These are phyloP conservation scores for Takifugu rubripes DNA, from an alignment of 2,797 vertebrate genomes.

Conservation along the genomic window DNA sequence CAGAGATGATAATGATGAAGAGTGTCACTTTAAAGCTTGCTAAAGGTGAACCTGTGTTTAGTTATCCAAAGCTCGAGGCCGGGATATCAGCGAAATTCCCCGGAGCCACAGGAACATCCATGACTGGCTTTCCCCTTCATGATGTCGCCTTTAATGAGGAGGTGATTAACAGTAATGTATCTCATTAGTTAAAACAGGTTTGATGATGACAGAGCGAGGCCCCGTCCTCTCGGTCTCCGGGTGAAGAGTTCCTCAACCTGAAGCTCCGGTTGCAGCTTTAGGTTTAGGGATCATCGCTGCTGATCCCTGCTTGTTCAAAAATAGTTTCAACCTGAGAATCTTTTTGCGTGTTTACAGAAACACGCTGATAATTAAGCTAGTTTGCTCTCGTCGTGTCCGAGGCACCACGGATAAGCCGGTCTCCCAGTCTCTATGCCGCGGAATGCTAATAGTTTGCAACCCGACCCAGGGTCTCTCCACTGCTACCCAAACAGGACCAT, in stretches of 20 bases:
- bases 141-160: constrained; percentile 58
- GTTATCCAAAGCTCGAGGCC: constrained; percentile 3
- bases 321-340: too few relatives aligned
- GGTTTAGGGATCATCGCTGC: too few relatives aligned
- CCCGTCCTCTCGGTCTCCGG: too few relatives aligned
- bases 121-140: constrained; percentile 44
- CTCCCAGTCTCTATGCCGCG: constrained; percentile 40
- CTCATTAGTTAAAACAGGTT: constrained; percentile 71
- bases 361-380: too few relatives aligned
- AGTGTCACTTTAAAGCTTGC: constrained; percentile 18
- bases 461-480: constrained; percentile 56
- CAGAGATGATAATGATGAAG: constrained; percentile 12
- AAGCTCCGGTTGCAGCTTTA: too few relatives aligned
- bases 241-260: too few relatives aligned
- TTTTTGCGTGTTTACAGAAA: too few relatives aligned
- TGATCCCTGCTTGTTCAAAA: too few relatives aligned
- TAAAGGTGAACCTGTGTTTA: constrained; percentile 6
- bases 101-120: constrained; percentile 13
- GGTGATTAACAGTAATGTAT: constrained; percentile 70
- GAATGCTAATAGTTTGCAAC: constrained; percentile 79
- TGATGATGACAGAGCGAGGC: constrained; percentile 39
- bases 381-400: neutral
- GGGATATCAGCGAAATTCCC: constrained; percentile 24
- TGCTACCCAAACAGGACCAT: constrained; percentile 69
- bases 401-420: constrained; percentile 9